phyloP scores from a whole-genome alignment of 2,797 vertebrate genomes.

The Poliocrania exsul region DNA sequence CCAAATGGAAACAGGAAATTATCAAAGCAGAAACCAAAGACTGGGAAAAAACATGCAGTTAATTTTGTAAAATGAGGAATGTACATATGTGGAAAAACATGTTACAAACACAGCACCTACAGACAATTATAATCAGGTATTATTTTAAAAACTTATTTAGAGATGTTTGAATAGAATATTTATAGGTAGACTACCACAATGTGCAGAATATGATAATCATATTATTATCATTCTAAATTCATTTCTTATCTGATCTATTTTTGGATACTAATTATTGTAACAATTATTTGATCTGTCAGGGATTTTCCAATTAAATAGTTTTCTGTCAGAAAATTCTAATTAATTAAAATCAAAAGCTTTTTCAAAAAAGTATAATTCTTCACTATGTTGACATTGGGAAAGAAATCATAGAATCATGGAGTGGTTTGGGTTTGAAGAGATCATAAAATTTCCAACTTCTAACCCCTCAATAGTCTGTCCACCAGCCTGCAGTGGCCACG shows the following conservation, averaged over 20 bases:
- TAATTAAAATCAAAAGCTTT: background rate
- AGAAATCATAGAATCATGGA: background rate
- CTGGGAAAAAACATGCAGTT: background rate
- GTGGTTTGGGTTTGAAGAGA: background rate
- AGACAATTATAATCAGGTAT: background rate
- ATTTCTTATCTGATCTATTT: background rate
- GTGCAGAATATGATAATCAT: background rate
- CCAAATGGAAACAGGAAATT: background rate
- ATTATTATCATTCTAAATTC: background rate
- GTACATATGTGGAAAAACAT: background rate
- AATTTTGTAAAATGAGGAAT: background rate
- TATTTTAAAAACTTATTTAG: background rate
- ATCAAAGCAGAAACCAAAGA: background rate
- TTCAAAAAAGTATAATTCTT: background rate
- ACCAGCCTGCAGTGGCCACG: too few species aligned
- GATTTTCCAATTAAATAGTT: background rate
- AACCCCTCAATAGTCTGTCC: too few species aligned
- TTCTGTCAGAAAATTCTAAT: background rate
- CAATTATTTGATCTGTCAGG: background rate
- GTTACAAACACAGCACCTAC: background rate
- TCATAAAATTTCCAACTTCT: background rate
- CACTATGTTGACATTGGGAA: rapidly evolving
- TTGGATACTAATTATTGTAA: background rate
- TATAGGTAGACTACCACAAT: background rate
- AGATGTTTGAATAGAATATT: background rate